Conservation (phyloP, 1,140 invertebrate species). For the Bombus impatiens region DNA sequence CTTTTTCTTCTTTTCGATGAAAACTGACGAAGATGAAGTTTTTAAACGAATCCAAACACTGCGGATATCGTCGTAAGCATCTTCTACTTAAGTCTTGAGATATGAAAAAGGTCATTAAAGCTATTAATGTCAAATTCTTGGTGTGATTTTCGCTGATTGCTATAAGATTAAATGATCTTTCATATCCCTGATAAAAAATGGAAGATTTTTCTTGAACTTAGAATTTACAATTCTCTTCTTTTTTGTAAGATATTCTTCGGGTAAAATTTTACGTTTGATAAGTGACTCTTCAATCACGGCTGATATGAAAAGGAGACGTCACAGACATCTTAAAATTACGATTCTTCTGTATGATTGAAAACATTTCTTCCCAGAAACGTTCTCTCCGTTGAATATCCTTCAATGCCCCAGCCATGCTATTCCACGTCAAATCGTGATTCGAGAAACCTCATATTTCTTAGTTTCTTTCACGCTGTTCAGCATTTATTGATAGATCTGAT, state of each 20-base stretch:
- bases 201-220: not conserved
- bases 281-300: not conserved
- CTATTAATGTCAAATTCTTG: too few relatives aligned
- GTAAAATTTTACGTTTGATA: not conserved
- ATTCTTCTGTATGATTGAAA: constrained; percentile 23
- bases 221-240: not conserved
- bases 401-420: constrained; percentile 10
- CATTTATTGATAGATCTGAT: constrained; percentile 3
- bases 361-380: constrained; percentile 3
- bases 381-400: constrained; percentile 12
- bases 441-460: constrained; percentile 17
- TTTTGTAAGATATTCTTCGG: not conserved
- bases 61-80: too few relatives aligned
- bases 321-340: not conserved
- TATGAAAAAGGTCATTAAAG: too few relatives aligned
- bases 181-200: not conserved
- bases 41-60: too few relatives aligned
- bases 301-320: not conserved
- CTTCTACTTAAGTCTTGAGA: too few relatives aligned
- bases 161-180: not conserved
- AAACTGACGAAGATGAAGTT: too few relatives aligned
- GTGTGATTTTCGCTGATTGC: not conserved
- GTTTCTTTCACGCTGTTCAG: constrained; percentile 22
- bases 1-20: too few relatives aligned
- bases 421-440: constrained; percentile 16